Evolutionary conservation across 2,888 invertebrate genomes (phyloP).

Genomic region (Chrysolina americana): DNA sequence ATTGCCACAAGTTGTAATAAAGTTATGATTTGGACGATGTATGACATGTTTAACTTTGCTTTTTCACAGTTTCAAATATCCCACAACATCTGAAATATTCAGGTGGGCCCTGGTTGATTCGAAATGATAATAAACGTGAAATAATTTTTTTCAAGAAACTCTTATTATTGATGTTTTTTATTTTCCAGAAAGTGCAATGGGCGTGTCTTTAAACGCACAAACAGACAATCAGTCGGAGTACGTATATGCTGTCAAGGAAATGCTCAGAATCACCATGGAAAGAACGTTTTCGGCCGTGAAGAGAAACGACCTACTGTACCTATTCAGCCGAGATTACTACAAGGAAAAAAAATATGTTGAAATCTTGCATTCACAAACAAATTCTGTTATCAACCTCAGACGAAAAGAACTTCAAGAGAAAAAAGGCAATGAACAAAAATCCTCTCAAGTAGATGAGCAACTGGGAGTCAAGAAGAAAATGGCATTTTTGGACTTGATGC

Average conservation of each 20-base stretch:
- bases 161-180: neutral
- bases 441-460: too few relatives aligned
- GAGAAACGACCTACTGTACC: constrained; percentile 69
- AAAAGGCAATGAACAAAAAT: constrained; percentile 10
- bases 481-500: constrained; percentile 78
- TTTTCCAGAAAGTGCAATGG: constrained; percentile 85
- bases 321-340: constrained; percentile 74
- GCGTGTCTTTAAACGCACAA: constrained; percentile 81
- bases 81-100: too few relatives aligned
- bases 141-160: too few relatives aligned
- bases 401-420: constrained; percentile 39
- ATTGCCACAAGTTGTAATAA: too few relatives aligned
- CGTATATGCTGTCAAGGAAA: constrained; percentile 75
- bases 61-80: too few relatives aligned
- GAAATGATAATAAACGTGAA: too few relatives aligned
- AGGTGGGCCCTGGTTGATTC: too few relatives aligned
- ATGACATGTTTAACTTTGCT: too few relatives aligned
- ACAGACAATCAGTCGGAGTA: constrained; percentile 66
- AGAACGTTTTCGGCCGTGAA: constrained; percentile 69
- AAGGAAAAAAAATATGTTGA: constrained; percentile 68
- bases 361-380: constrained; percentile 72
- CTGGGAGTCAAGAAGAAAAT: too few relatives aligned
- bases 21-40: too few relatives aligned
- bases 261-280: constrained; percentile 61
- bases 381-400: constrained; percentile 70